Evolutionary conservation across 2,888 invertebrate genomes (phyloP), one percentile per base, ranked within the genome.

Genomic region (Crepidodera aurea): DNA sequence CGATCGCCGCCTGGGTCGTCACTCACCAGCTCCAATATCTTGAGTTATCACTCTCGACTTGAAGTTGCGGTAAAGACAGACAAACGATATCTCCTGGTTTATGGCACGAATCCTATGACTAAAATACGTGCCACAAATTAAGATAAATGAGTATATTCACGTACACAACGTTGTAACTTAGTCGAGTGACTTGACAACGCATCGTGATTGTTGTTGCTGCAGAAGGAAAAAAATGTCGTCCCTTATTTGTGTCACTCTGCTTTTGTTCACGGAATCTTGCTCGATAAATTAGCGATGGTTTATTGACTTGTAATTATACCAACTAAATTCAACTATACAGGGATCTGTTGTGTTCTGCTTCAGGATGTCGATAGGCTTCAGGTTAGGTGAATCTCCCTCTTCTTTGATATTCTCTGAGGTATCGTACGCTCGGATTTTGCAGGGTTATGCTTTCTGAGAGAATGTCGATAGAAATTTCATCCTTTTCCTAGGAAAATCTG

Each of bases 21-120:
- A 70, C 53, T 64, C 60, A 59, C 51, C 37, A 40, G 53, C 64
- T 62, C 51, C 68, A 68, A 71, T 70, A 70, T 73, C 67, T 68
- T 69, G 67, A 71, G 66, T 73, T 73, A 73, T 71, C 65, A 65
- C 25, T 16, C 32, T 22, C 22, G 39, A 44, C 16, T 56, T 32
- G 44, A 34, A 40, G 29, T 62, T 51, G 56, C 69, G 67, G 69
- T 66, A 62, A 60, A 66, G 59, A 51, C 65, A 60, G 69, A 71
- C 69, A 71, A 72, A 72, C 72, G 72, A 73, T 73, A 75, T 75
- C 73, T 71, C 53, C 59, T 70, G 66, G 60, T 75, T 75, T 75
- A 75, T 68, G 71, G 71, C 60, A 61, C 62, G 59, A 59, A 32
- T 66, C 62, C 70, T 60, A 60, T 66, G 60, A 62, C 62, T 66